Base-by-base conservation (phyloP, 2,797 vertebrate species). In the Hypotaenidia philippensis region DNA sequence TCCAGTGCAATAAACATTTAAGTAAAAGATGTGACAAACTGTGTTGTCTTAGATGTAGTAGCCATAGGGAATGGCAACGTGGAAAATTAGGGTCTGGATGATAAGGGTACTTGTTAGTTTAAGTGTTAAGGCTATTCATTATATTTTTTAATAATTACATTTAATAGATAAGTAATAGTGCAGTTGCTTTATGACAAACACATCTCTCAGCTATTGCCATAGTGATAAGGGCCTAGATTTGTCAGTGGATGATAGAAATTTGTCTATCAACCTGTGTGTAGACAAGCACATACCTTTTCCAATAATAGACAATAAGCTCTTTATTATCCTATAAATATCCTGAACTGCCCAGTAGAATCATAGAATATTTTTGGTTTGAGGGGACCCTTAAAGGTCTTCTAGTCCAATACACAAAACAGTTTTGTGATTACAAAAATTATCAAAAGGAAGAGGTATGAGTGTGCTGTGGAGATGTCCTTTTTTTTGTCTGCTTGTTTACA, bases 241-340 rank as follows among this genome's bases (percentile, higher is more conserved):
- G 31, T 65, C 29, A 11, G 38, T 1, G 34, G 15, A 41, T 52
- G n/a, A 7, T 2, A 78, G 76, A 64, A 56, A 4, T 1, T 29
- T 56, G 32, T n/a, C 41, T 80, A 1, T 52, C 17, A 7, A 23
- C 27, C 25, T 32, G 34, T 40, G 52, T n/a, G 12, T 41, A 83
- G 26, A 32, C 41, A 83, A 64, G 45, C 21, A n/a, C 23, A n/a
- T 26, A 11, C 34, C n/a, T 47, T 65, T 59, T 15, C 27, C 41
- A 59, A 0, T 12, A 8, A 71, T 1, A 55, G 81, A 65, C 0
- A 0, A n/a, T 4, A 27, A 83, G 23, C 18, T 90, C 17, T 44
- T 44, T 31, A 18, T 66, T 19, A 29, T 49, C 38, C 41, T 26
- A 0, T 10, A 38, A 29, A 41, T 0, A 1, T 31, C 41, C 16